Evolutionary conservation across 2,797 vertebrate genomes (phyloP).

Genomic region (Silurus lanzhouensis): DNA sequence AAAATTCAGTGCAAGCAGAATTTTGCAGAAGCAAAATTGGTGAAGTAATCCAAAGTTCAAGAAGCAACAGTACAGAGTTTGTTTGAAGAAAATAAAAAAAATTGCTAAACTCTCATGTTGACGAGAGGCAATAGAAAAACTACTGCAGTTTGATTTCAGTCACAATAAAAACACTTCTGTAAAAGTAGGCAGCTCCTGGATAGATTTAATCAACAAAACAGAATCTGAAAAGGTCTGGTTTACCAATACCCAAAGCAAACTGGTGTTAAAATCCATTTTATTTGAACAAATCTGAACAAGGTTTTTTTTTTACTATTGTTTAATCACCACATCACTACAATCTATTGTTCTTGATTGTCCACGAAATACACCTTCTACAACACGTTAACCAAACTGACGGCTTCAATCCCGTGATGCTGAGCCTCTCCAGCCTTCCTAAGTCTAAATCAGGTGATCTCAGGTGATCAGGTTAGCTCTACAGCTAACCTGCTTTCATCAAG

Average conservation of each 20-base stretch:
- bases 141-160: neutral
- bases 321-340: neutral
- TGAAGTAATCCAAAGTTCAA: no score
- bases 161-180: neutral
- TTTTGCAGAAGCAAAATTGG: no score
- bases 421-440: constrained; percentile 3
- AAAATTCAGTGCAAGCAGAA: no score
- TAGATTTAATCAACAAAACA: neutral
- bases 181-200: neutral
- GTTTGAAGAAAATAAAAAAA: neutral
- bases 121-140: neutral
- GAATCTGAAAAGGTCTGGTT: neutral
- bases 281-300: neutral
- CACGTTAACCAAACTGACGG: neutral
- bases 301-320: neutral
- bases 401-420: neutral
- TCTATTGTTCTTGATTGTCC: neutral
- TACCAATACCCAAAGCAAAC: neutral
- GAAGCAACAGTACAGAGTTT: neutral
- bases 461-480: constrained; percentile 22
- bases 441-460: constrained; percentile 33
- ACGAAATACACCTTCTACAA: neutral
- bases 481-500: constrained; percentile 57
- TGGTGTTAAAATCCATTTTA: no score
- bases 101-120: neutral